A percentile compares a stretch with the other conserved stretches of the same genome.
Conservation (phyloP, 2,888 invertebrate species). For the Phyllotreta striolata region DNA sequence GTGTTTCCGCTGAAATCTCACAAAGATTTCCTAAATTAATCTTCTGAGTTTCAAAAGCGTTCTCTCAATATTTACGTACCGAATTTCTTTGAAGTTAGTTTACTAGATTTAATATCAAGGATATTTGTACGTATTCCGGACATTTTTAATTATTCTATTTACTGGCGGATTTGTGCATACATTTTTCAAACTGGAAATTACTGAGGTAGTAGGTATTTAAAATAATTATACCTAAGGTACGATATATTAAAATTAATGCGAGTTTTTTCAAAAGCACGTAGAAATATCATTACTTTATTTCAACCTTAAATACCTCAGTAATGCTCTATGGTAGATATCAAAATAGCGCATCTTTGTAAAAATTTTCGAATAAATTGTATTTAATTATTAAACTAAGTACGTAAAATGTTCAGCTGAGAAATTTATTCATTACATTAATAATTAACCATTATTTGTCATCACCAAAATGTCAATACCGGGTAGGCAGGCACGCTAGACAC, state of each 20-base stretch:
- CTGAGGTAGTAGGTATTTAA: too few relatives aligned
- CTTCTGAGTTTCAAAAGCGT: constrained; percentile 24
- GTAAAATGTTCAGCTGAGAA: constrained; percentile 1
- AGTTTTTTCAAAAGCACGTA: too few relatives aligned
- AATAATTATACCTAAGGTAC: too few relatives aligned
- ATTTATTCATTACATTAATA: not conserved
- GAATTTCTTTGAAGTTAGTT: constrained; percentile 37
- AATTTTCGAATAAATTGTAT: too few relatives aligned
- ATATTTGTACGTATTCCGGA: constrained; percentile 25
- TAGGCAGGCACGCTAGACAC: constrained; percentile 15
- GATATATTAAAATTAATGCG: too few relatives aligned
- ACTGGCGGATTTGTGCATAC: constrained; percentile 9
- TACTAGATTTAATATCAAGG: constrained; percentile 30
- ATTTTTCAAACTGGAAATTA: too few relatives aligned
- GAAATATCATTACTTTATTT: too few relatives aligned
- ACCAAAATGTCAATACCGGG: constrained; percentile 8
- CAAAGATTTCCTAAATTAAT: constrained; percentile 32
- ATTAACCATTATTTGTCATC: constrained; percentile 9
- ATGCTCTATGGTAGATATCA: too few relatives aligned
- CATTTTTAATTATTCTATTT: constrained; percentile 29
- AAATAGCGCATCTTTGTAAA: too few relatives aligned
- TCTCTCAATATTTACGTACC: constrained; percentile 25
- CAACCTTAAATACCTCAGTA: too few relatives aligned
- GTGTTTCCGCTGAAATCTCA: constrained; percentile 27
- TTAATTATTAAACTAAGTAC: too few relatives aligned